Evolutionary conservation across 2,797 vertebrate species (phyloP), one percentile per base, ranked within the genome.

Genomic region (Melanogrammus aeglefinus): DNA sequence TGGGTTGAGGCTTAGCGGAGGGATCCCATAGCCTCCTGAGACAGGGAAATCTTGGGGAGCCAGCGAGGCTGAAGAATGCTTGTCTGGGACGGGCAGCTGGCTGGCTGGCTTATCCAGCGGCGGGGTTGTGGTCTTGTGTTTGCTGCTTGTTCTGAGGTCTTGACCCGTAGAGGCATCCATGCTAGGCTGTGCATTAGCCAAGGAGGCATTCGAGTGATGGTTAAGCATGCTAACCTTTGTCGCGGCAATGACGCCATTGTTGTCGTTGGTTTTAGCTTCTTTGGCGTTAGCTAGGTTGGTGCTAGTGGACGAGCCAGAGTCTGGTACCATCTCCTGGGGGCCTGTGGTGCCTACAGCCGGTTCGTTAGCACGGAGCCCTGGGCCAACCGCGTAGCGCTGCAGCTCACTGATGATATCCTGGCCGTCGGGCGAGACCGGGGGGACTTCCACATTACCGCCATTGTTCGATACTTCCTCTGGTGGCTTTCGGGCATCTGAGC

Each of bases 341-440:
- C 33, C 69, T 35, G 74, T 72, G 0, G 78, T 74, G n/a, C 4
- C 74, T 3, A 6, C 63, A 0, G 83, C 36, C 36, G 0, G 76
- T 27, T 63, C 72, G 82, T 1, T 78, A n/a, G 29, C 18, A 36
- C 66, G 9, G 2, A 70, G 16, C 2, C 69, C 90, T 0, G 93
- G 92, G 0, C 92, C 93, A 75, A 94, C 94, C 0, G 96, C 91
- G 4, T 96, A 97, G 88, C 96, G 94, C 92, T 96, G 96, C 91
- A 97, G 86, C 92, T 97, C 96, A 0, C 92, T 95, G 89, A 97
- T 92, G 91, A 97, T 97, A 89, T 97, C 96, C 0, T 96, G 96
- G 89, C 96, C 94, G 93, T 97, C 96, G 0, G 96, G 96, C 71
- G 96, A 97, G 73, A 97, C 95, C 0, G 94, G 24, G 4, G 94